Conservation (phyloP, 2,113 vertebrate genomes). For the Cyphomyrus plagiostoma region DNA sequence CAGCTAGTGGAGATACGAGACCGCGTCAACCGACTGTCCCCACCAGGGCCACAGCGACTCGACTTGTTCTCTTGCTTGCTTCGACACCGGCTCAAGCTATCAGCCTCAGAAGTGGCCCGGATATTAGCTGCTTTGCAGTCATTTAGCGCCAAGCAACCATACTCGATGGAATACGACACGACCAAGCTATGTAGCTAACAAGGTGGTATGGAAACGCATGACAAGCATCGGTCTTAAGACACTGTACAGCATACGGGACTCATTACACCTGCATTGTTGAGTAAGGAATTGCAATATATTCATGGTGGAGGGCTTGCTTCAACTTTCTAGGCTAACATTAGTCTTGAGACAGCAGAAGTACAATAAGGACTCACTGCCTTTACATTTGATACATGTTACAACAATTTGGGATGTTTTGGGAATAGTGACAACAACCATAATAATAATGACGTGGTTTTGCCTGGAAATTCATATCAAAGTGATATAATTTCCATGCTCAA, state of each 20-base stretch:
- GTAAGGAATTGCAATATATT: neutral
- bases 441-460: neutral
- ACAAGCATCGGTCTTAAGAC: neutral
- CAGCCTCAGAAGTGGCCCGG: conserved; percentile 82
- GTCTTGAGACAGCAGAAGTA: neutral
- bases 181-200: conserved; percentile 90
- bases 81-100: conserved; percentile 88
- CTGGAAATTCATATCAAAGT: neutral
- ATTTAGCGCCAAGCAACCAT: conserved; percentile 79
- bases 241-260: neutral
- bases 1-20: conserved; percentile 92
- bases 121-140: conserved; percentile 85
- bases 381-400: neutral
- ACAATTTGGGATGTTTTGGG: neutral
- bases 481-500: conserved; percentile 1
- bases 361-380: neutral
- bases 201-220: neutral
- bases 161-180: conserved; percentile 75
- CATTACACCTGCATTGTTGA: neutral
- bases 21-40: conserved; percentile 88
- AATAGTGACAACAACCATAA: neutral
- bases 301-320: neutral
- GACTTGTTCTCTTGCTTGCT: conserved; percentile 94
- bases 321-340: neutral
- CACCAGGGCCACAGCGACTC: conserved; percentile 75